Evolutionary conservation across 1,140 invertebrate species (phyloP).

Genomic region (Anoplophora glabripennis): DNA sequence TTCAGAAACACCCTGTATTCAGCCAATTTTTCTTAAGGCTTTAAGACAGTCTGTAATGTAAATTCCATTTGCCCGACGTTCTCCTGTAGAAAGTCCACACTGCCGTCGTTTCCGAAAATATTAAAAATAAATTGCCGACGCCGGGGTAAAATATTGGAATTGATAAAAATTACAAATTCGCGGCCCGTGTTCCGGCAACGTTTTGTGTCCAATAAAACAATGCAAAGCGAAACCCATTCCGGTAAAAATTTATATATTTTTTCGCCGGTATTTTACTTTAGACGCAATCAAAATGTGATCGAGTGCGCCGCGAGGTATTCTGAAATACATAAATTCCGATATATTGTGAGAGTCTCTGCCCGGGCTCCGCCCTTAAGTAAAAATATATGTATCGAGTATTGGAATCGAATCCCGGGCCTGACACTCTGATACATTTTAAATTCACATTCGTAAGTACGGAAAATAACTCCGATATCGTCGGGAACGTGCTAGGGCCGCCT

Average conservation of each 20-base stretch:
- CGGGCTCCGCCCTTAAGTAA: constrained; percentile 45
- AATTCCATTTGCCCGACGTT: no score
- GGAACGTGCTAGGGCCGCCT: constrained; percentile 12
- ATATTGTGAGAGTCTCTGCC: constrained; percentile 30
- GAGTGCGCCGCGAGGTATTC: constrained; percentile 44
- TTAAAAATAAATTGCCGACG: no score
- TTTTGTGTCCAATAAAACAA: constrained; percentile 3
- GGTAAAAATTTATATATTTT: neutral
- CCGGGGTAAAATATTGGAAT: no score
- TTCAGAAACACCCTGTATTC: no score
- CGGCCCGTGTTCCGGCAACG: neutral
- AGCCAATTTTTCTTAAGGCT: no score
- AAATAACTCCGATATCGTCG: constrained; percentile 31
- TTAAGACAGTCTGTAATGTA: no score
- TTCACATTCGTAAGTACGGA: constrained; percentile 44
- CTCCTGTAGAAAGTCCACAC: no score
- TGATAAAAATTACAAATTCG: no score
- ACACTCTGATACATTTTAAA: constrained; percentile 47
- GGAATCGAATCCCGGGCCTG: constrained; percentile 43
- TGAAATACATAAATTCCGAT: constrained; percentile 48
- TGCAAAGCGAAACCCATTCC: constrained; percentile 3
- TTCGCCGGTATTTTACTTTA: constrained; percentile 25
- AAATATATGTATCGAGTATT: constrained; percentile 49
- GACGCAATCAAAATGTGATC: constrained; percentile 46
- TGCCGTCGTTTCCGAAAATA: no score